Base-by-base conservation (phyloP, 2,113 vertebrate genomes). In the Cettia cetti region DNA sequence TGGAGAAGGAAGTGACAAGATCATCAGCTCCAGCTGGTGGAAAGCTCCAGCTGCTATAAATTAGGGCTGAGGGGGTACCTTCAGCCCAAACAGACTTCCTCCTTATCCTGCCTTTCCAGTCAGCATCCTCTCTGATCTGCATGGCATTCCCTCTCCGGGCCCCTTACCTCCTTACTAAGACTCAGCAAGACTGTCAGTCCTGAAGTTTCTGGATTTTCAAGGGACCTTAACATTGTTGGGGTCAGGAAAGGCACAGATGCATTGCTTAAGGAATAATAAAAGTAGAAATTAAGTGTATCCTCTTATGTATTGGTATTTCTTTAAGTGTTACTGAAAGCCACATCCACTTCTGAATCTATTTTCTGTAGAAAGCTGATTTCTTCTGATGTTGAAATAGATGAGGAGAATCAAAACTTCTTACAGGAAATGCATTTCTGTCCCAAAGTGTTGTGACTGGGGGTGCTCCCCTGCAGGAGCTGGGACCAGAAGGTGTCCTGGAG, bases 361-460 rank as follows among this genome's bases (percentile, higher is more conserved):
- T 94, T 68, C 47, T 44, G 3, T 77, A 70, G 42, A 69, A 80
- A 81, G 28, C 59, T 40, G 13, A 47, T 88, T 57, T 10, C 22
- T 80, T 84, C 24, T 82, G 61, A n/a, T 2, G 2, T 64, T 53
- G 47, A 68, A 65, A 61, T 75, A 47, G 39, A 37, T 72, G 24
- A 68, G 44, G 56, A 76, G 42, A 59, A 27, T 31, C 31, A 74
- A 60, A 60, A 7, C 37, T 59, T 75, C 5, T 63, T 47, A 3
- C 1, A 21, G 68, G 26, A 13, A 42, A 8, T 2, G 7, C 19
- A 13, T 7, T 57, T 35, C 1, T 3, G 1, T 68, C 70, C 52
- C 20, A 19, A 4, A 50, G 28, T 56, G 20, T n/a, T 45, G 9
- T 50, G 31, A 5, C 28, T 64, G 59, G 20, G 13, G 20, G 18